These are phyloP conservation scores for Sericinus montela DNA, from an alignment of 2,888 invertebrate species.

Conservation along the genomic window DNA sequence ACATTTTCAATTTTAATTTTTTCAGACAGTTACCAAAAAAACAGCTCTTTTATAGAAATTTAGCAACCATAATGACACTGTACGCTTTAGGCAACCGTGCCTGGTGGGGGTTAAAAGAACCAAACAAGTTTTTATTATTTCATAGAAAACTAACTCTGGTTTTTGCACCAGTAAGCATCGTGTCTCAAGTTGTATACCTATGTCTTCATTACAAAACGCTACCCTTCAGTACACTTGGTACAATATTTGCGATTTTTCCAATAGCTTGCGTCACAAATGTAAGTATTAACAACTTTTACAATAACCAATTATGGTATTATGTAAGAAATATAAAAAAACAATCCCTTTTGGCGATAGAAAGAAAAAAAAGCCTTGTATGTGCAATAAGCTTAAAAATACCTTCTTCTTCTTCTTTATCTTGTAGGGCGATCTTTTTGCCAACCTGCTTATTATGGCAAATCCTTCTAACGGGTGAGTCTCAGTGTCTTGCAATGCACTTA, in stretches of 20 bases:
- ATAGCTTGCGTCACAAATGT: constrained; percentile 18
- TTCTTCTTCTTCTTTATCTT: too few relatives aligned
- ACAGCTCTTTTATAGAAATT: constrained; percentile 16
- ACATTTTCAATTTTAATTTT: too few relatives aligned
- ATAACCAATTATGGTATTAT: too few relatives aligned
- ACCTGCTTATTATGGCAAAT: too few relatives aligned
- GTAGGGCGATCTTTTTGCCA: too few relatives aligned
- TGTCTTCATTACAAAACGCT: constrained; percentile 15
- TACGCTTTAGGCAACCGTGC: constrained; percentile 10
- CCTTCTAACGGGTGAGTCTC: too few relatives aligned
- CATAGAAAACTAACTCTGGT: neutral
- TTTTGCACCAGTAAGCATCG: constrained; percentile 1
- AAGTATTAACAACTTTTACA: constrained; percentile 10
- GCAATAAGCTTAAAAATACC: too few relatives aligned
- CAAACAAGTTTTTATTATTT: constrained; percentile 13
- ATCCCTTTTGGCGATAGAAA: too few relatives aligned
- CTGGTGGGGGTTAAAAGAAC: constrained; percentile 22
- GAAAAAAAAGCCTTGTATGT: too few relatives aligned
- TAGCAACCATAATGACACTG: constrained; percentile 11
- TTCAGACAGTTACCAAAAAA: constrained; percentile 17
- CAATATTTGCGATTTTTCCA: constrained; percentile 19
- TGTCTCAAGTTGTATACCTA: constrained; percentile 19
- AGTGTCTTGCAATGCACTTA: too few relatives aligned
- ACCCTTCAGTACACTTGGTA: constrained; percentile 17
- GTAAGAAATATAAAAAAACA: too few relatives aligned